These are phyloP conservation scores for Zhuqinia jingwanae DNA, from an alignment of 2,888 invertebrate genomes.

Conservation along the genomic window DNA sequence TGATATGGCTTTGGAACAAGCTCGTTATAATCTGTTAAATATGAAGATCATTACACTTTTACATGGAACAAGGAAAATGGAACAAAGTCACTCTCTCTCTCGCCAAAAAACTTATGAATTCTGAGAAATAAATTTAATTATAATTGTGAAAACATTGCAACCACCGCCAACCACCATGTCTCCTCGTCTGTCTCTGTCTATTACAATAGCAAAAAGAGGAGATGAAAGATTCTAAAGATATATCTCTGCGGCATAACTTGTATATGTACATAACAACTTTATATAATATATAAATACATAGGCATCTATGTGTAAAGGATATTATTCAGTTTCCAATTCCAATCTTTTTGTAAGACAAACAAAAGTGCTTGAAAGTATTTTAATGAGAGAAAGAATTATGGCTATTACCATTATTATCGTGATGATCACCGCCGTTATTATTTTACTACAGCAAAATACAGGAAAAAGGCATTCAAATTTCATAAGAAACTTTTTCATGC, in stretches of 20 bases:
- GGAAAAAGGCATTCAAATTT: conserved; percentile 39
- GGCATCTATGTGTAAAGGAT: background rate
- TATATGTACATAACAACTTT: background rate
- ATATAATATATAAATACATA: too few relatives aligned
- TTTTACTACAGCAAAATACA: conserved; percentile 32
- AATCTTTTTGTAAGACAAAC: conserved; percentile 48
- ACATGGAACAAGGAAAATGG: background rate
- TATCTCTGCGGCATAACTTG: too few relatives aligned
- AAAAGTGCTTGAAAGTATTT: conserved; percentile 48
- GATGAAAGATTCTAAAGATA: conserved; percentile 12
- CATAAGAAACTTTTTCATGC: conserved; percentile 28
- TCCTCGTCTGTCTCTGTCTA: conserved; percentile 9
- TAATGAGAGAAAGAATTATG: conserved; percentile 61
- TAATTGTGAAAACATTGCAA: conserved; percentile 49
- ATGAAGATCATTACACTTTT: conserved; percentile 26
- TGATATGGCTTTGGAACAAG: too few relatives aligned
- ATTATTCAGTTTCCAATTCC: conserved; percentile 47
- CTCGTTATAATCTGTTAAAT: conserved; percentile 24
- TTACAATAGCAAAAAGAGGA: conserved; percentile 37
- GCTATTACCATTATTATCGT: conserved; percentile 60
- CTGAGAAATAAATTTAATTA: conserved; percentile 51
- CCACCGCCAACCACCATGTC: background rate
- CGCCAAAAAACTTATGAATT: conserved; percentile 7
- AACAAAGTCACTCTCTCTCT: conserved; percentile 15
- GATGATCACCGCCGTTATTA: conserved; percentile 49